phyloP scores from a whole-genome alignment of 2,888 invertebrate genomes.

The Pycnomerus fuliginosus region DNA sequence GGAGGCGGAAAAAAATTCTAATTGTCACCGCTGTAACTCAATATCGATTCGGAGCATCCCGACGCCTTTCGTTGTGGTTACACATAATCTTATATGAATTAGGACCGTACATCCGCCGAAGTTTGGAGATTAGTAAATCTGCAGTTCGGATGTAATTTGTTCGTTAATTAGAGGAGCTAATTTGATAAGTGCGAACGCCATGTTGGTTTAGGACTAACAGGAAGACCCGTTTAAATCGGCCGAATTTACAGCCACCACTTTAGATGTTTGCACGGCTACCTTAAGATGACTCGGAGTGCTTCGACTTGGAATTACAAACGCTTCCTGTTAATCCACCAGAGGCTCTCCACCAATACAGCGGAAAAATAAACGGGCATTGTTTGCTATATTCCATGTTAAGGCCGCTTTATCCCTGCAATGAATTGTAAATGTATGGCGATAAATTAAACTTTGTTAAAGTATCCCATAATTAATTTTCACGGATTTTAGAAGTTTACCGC shows the following conservation, averaged over 20 bases:
- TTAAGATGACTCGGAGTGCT: conserved; percentile 5
- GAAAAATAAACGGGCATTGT: no score
- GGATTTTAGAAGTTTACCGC: no score
- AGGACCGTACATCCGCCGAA: conserved; percentile 34
- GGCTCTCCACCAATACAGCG: no score
- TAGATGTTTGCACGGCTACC: conserved; percentile 11
- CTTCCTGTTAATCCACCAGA: no score
- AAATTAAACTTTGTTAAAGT: no score
- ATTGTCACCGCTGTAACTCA: not conserved
- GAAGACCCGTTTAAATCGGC: conserved; percentile 12
- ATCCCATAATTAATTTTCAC: no score
- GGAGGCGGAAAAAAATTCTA: no score
- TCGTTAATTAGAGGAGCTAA: conserved; percentile 46
- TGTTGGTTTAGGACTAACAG: conserved; percentile 43
- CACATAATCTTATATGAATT: conserved; percentile 39
- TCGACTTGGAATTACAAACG: no score
- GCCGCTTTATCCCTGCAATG: no score
- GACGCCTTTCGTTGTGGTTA: conserved; percentile 19
- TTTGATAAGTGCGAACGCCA: conserved; percentile 43
- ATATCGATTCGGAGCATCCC: conserved; percentile 8
- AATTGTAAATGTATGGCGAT: no score
- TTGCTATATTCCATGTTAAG: no score
- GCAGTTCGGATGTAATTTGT: conserved; percentile 45
- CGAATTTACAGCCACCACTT: conserved; percentile 8
- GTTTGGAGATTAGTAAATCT: conserved; percentile 43